A percentile compares a stretch with the other conserved stretches of the same genome.
phyloP scores from a whole-genome alignment of 2,797 vertebrate species.

The Acanthornis magna region DNA sequence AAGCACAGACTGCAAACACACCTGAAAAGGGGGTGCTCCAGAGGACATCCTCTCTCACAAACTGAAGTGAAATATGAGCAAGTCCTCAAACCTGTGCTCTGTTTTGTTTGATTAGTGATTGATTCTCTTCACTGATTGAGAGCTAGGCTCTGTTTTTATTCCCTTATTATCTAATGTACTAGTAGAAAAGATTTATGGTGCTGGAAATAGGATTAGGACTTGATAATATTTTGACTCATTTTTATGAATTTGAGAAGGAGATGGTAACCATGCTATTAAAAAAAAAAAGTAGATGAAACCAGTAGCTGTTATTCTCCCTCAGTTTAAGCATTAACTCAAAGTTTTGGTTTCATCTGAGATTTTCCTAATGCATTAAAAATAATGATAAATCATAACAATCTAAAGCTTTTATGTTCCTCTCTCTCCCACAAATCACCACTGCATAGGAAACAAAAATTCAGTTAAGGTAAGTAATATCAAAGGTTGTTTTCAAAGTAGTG shows the following conservation, averaged over 20 bases:
- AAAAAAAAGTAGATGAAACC: neutral
- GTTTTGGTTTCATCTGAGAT: neutral
- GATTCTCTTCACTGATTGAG: neutral
- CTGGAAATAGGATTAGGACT: neutral
- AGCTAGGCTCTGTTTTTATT: neutral
- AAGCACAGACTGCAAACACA: neutral
- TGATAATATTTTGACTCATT: neutral
- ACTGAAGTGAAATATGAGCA: neutral
- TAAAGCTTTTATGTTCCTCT: constrained; percentile 7
- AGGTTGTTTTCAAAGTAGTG: neutral
- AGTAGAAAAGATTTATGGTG: neutral
- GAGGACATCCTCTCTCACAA: neutral
- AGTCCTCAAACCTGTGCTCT: neutral
- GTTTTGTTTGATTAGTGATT: neutral
- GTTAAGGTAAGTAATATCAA: neutral
- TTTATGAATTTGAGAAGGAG: neutral
- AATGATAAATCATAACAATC: neutral
- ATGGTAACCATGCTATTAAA: neutral
- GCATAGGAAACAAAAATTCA: neutral
- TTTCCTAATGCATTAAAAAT: neutral
- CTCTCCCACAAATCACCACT: neutral
- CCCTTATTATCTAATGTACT: neutral
- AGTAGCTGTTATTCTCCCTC: neutral
- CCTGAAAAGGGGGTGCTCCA: neutral
- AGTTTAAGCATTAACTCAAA: neutral